Conservation (phyloP, 2,888 invertebrate species). For the Sarcophaga subvicina region DNA sequence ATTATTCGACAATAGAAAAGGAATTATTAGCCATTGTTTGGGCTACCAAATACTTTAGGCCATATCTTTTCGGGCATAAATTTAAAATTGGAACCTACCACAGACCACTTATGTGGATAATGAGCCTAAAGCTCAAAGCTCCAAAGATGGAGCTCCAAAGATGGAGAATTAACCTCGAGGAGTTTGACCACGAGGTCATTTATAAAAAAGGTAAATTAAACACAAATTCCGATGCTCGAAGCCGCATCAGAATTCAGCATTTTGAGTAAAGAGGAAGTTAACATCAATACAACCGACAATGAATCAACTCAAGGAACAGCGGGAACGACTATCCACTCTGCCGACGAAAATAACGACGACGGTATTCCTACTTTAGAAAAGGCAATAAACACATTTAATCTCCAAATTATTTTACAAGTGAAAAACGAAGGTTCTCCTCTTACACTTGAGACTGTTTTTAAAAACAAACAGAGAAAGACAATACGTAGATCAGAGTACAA, state of each 20-base stretch:
- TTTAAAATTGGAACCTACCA: constrained; percentile 24
- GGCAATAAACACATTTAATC: constrained; percentile 69
- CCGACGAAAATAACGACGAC: constrained; percentile 62
- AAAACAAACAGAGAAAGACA: constrained; percentile 61
- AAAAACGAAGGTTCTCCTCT: constrained; percentile 42
- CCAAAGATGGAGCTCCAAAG: no score
- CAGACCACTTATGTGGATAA: constrained; percentile 10
- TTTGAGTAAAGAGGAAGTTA: constrained; percentile 1
- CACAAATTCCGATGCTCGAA: constrained; percentile 69
- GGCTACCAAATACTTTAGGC: background rate
- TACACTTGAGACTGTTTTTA: constrained; percentile 55
- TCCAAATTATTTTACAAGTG: constrained; percentile 63
- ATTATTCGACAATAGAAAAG: constrained; percentile 71
- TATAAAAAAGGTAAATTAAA: constrained; percentile 70
- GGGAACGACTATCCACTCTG: constrained; percentile 61
- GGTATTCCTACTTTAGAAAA: constrained; percentile 70
- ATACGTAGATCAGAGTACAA: constrained; percentile 53
- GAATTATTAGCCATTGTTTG: background rate
- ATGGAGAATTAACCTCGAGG: constrained; percentile 26
- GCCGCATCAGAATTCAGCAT: no score
- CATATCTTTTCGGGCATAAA: constrained; percentile 3
- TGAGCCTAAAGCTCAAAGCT: constrained; percentile 19
- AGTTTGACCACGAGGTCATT: constrained; percentile 69
- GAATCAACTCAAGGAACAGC: constrained; percentile 39
- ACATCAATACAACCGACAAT: constrained; percentile 51